These are phyloP conservation scores for Autographa gamma DNA, from an alignment of 2,888 invertebrate species.

Conservation along the genomic window DNA sequence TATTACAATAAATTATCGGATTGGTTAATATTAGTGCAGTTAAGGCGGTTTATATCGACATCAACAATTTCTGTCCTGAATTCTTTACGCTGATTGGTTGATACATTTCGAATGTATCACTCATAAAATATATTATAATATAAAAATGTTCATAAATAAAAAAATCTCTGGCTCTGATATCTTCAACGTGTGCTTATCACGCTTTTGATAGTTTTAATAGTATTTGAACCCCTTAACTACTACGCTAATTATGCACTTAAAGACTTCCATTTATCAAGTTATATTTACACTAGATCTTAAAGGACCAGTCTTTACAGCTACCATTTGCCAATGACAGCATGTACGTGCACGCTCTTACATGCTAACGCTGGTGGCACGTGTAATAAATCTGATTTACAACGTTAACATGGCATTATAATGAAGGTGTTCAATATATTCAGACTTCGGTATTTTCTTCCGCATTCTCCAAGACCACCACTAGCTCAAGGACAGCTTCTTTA, in stretches of 20 bases:
- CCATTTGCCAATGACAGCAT: slow-evolving; percentile 1
- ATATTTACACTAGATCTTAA: background rate
- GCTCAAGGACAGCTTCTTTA: background rate
- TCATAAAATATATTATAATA: no score
- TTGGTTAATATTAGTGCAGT: slow-evolving; percentile 3
- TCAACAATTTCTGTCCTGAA: background rate
- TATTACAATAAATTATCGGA: slow-evolving; percentile 51
- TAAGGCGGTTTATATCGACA: background rate
- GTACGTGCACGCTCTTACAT: background rate
- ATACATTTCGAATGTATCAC: no score
- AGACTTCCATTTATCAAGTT: background rate
- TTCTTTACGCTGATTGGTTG: no score
- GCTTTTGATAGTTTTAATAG: background rate
- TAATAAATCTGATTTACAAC: slow-evolving; percentile 8
- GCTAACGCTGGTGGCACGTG: slow-evolving; percentile 1
- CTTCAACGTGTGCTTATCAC: no score
- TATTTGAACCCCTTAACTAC: background rate
- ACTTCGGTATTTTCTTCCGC: slow-evolving; percentile 1
- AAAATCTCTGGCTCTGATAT: no score
- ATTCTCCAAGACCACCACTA: background rate
- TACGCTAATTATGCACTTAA: background rate
- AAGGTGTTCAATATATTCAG: background rate
- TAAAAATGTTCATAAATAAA: no score
- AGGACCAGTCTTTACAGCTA: background rate
- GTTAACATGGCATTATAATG: slow-evolving; percentile 1